phyloP scores from a whole-genome alignment of 1,140 invertebrate genomes.

The Macrobrachium rosenbergii region DNA sequence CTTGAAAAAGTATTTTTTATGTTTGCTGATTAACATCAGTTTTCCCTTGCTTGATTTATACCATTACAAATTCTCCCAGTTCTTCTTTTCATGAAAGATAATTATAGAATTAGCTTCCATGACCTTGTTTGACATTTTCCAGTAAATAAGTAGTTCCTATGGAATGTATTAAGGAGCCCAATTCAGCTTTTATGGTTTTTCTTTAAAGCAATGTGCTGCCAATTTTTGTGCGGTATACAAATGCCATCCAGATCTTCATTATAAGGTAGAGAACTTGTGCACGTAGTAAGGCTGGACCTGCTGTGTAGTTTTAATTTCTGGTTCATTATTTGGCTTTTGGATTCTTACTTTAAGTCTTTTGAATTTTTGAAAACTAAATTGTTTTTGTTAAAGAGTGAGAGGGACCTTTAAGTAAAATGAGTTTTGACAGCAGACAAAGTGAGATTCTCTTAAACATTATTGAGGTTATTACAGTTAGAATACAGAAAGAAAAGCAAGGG shows the following conservation, averaged over 20 bases:
- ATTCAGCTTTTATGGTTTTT: conserved; percentile 24
- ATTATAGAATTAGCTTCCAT: no score
- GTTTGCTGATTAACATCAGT: no score
- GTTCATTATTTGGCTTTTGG: conserved; percentile 3
- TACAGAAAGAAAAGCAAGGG: no score
- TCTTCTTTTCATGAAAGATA: no score
- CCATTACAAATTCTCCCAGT: no score
- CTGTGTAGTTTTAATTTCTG: neutral
- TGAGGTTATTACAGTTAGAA: no score
- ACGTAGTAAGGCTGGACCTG: conserved; percentile 40
- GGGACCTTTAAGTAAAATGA: neutral
- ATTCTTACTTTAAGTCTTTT: neutral
- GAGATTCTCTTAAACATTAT: no score
- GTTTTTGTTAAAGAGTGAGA: neutral
- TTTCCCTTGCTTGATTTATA: no score
- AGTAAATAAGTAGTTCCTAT: no score
- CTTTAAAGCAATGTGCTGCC: conserved; percentile 49
- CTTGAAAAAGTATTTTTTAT: no score
- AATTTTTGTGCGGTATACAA: conserved; percentile 32
- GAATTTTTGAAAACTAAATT: neutral
- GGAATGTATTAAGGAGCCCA: no score
- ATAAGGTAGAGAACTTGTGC: conserved; percentile 50
- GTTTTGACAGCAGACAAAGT: neutral
- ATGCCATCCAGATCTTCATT: conserved; percentile 42
- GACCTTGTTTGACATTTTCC: no score